Evolutionary conservation across 1,140 invertebrate genomes (phyloP), one percentile per base, ranked within the genome.

Genomic region (Achroia grisella): DNA sequence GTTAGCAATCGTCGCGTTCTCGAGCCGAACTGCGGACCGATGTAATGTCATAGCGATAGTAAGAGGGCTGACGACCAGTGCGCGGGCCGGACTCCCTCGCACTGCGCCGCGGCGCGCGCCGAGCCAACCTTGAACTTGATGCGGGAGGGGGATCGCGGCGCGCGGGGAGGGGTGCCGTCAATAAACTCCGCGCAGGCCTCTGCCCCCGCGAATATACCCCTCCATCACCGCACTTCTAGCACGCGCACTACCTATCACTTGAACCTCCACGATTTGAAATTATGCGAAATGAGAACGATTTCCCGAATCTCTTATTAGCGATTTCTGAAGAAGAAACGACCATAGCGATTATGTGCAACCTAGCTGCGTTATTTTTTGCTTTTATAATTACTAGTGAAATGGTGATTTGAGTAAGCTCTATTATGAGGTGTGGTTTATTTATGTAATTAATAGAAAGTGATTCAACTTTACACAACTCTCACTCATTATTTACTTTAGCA

Each of bases 91-190:
- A 86, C 82, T 84, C 78, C 80, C 80, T 81, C 70, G 73, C 80
- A 83, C 80, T 83, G 81, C 74, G 88, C 87, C 80, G 88, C 87
- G 88, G 88, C 88, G 88, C 89, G 88, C 88, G 86, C 87, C 87
- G 84, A 76, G 84, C 88, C 87, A 87, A 86, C 90, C 91, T 91
- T 91, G 90, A 91, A 92, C 90, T 91, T 92, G 90, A 88, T 85
- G 82, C 78, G 84, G 78, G 86, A 36, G 52, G 55, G 50, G 17
- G 52, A 39, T 23, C 17, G 17, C 17, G 17, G 17, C 6, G 6
- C 17, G 17, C 17, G 63, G 56, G 49, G 60, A 42, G 62, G 67
- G 61, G 67, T 55, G 66, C 80, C 80, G 80, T 81, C 80, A 84
- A 81, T 82, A 81, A 79, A 79, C 76, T 82, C 76, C 70, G 74